Base-by-base conservation (phyloP, 2,888 invertebrate genomes). In the Pandemis cinnamomeana region DNA sequence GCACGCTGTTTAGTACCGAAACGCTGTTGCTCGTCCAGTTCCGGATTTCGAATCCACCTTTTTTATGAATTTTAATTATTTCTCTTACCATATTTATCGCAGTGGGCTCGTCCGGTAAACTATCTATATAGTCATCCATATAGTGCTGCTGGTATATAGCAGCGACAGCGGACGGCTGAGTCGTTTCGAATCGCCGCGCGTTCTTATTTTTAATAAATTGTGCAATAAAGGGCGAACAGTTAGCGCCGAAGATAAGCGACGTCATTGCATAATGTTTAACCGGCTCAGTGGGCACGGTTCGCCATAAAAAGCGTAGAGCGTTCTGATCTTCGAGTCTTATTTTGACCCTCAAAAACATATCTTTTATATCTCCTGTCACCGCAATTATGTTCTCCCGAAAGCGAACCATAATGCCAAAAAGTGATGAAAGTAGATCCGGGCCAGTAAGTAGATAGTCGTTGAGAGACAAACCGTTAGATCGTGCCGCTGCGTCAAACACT, bases 381-480 rank as follows among this genome's bases (percentile, higher is more conserved):
- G 83, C 89, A 5, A 86, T 73, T 51, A 71, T 77, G 15, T 82
- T 76, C 76, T 84, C 81, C 55, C 88, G 72, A 72, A 89, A 90
- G 0, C 85, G 81, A 74, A 85, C 79, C 62, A 89, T 63, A 0
- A 89, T 83, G 5, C 85, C 84, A 0, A 82, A 71, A 60, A 90
- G 72, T 6, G 86, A 80, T 7, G 10, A 41, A 5, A 81, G 70
- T 15, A 81, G 10, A 8, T 55, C 55, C 55, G 55, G 55, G 2
- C 55, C 55, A 8, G 7, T 15, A 7, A 55, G 20, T 41, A 81
- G 67, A 61, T 76, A 78, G 68, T 82, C 81, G 62, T 82, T 82
- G 7, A 81, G 20, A 2, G 63, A 78, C 13, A 66, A 36, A 7
- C 77, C 77, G 5, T 75, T 15, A 2, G 63, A 27, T 36, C 73